Conservation (phyloP, 1,140 invertebrate genomes). For the Aleiodes sp. region DNA sequence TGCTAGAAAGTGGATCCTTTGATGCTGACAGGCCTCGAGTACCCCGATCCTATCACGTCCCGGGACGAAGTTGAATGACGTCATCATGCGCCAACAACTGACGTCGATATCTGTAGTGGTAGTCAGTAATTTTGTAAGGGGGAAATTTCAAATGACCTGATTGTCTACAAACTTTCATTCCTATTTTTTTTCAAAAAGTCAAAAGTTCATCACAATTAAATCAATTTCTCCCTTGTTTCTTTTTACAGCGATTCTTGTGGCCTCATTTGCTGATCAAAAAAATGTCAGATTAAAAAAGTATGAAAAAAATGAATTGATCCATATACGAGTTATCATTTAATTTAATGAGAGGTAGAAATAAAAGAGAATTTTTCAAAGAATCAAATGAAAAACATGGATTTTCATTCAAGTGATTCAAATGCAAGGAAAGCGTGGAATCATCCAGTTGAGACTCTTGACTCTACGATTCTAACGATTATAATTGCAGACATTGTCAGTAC, state of each 20-base stretch:
- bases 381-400: not conserved
- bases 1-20: not conserved
- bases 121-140: not conserved
- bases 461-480: conserved; percentile 45
- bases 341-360: too few relatives aligned
- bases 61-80: conserved; percentile 20
- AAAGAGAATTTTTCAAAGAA: too few relatives aligned
- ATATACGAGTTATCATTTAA: too few relatives aligned
- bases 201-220: too few relatives aligned
- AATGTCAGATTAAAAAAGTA: too few relatives aligned
- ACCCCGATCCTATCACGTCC: conserved; percentile 22
- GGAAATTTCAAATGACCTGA: conserved; percentile 37
- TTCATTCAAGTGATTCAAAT: not conserved
- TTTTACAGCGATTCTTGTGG: too few relatives aligned
- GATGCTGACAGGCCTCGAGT: not conserved
- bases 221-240: too few relatives aligned
- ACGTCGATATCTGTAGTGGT: not conserved
- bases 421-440: not conserved
- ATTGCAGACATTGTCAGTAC: conserved; percentile 50
- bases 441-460: not conserved
- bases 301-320: too few relatives aligned
- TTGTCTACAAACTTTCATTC: too few relatives aligned
- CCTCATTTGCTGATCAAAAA: too few relatives aligned
- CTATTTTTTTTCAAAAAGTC: too few relatives aligned
- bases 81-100: conserved; percentile 13